Evolutionary conservation across 2,888 invertebrate genomes (phyloP), one percentile per base, ranked within the genome.

Genomic region (Altica lythri): DNA sequence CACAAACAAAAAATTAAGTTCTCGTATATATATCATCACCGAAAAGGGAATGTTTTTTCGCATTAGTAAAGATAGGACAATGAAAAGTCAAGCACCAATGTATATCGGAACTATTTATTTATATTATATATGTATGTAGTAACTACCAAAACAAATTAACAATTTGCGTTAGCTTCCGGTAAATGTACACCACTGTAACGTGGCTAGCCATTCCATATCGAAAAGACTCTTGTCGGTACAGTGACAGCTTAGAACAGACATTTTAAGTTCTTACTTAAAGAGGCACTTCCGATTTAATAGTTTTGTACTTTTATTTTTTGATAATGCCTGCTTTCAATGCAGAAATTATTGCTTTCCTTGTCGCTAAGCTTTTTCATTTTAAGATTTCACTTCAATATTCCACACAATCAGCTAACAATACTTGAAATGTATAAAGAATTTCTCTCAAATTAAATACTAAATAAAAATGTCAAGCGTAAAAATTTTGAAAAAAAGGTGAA

Each of bases 221-320:
- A 46, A 46, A 46, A 46, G 37, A 40, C 40, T 40, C 22, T 40
- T 22, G 12, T 40, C 6, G 40, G 40, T 22, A 40, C 2, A n/a
- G 16, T 34, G 34, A 34, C 34, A 40, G 10, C 9, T 29, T 29
- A 29, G 22, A 22, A 22, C 22, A 40, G 40, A 22, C 40, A 40
- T 40, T 40, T 40, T 40, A 22, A 8, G 12, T 10, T 40, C 10
- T 22, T 25, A 38, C 38, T 38, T 10, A 38, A 38, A 38, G 38
- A 18, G 38, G 18, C 30, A 47, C 47, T 46, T 46, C 32, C 32
- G 32, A 45, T 45, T 45, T 16, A 14, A 34, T 46, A 46, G 14
- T 35, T 46, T 34, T 22, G 19, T 25, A 46, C 46, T 46, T 44
- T 44, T 44, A 30, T 44, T 44, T 42, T 40, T 43, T 43, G 43